These are phyloP conservation scores for Limnephilus marmoratus DNA, from an alignment of 2,888 invertebrate species.

Conservation along the genomic window DNA sequence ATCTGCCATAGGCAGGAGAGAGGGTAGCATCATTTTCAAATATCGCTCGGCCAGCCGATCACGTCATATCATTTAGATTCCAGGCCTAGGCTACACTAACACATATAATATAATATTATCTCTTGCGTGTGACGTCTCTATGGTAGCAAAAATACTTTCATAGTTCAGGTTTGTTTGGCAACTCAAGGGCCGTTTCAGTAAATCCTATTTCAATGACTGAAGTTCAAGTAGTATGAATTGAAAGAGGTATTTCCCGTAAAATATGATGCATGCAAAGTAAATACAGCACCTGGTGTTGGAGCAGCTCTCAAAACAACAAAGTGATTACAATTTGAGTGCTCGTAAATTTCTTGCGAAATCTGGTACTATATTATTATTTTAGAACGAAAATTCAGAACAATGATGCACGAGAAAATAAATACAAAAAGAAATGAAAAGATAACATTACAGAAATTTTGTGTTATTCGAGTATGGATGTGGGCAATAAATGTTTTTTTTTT, in stretches of 20 bases:
- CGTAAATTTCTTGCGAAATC: neutral
- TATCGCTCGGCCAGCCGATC: too few species aligned
- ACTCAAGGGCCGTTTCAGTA: neutral
- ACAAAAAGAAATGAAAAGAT: neutral
- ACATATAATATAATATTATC: too few species aligned
- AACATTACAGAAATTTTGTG: neutral
- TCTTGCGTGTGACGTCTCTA: too few species aligned
- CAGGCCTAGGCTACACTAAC: too few species aligned
- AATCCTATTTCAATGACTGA: neutral
- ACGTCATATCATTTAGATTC: too few species aligned
- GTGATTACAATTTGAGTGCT: neutral
- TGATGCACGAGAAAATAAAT: neutral
- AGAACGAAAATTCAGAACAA: neutral
- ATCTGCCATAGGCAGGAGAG: too few species aligned
- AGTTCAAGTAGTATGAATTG: slow-evolving; percentile 2
- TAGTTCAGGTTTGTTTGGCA: neutral
- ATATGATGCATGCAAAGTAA: slow-evolving; percentile 4
- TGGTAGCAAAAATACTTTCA: too few species aligned
- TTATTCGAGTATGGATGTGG: neutral
- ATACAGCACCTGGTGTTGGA: slow-evolving; percentile 3
- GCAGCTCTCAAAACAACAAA: neutral
- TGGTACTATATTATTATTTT: neutral
- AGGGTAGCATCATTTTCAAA: too few species aligned
- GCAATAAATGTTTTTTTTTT: neutral
- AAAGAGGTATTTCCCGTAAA: slow-evolving; percentile 27